phyloP scores from a whole-genome alignment of 2,888 invertebrate genomes.

The Apamea sordens region DNA sequence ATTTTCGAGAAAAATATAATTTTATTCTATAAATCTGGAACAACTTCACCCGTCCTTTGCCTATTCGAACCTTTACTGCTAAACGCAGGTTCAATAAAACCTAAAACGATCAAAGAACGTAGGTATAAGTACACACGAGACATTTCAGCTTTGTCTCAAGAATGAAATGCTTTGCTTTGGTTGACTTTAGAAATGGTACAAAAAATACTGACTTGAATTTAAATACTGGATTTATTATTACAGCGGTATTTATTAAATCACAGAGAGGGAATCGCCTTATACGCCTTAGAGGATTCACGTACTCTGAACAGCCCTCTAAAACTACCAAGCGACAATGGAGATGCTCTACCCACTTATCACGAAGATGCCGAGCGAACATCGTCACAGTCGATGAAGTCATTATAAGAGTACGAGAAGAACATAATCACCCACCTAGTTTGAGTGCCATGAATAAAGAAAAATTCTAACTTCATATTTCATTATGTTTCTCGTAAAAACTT shows the following conservation, averaged over 20 bases:
- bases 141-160: not conserved
- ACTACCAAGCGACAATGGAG: slow-evolving; percentile 71
- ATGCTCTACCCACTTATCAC: slow-evolving; percentile 75
- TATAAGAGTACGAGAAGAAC: slow-evolving; percentile 33
- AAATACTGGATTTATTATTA: slow-evolving; percentile 20
- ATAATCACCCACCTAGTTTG: slow-evolving; percentile 39
- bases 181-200: not conserved
- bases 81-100: not conserved
- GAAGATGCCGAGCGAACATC: slow-evolving; percentile 71
- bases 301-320: slow-evolving; percentile 58
- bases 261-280: slow-evolving; percentile 69
- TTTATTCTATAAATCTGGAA: not conserved
- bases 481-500: too few relatives aligned
- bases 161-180: not conserved
- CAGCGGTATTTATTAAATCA: slow-evolving; percentile 54
- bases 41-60: not conserved
- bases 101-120: not conserved
- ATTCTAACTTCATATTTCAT: not conserved
- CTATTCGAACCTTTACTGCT: not conserved
- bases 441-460: not conserved
- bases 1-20: not conserved
- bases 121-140: not conserved
- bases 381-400: slow-evolving; percentile 68
- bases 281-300: slow-evolving; percentile 71
- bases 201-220: not conserved